These are phyloP conservation scores for Rhodophaea formosa DNA, from an alignment of 2,888 invertebrate species.

Conservation along the genomic window DNA sequence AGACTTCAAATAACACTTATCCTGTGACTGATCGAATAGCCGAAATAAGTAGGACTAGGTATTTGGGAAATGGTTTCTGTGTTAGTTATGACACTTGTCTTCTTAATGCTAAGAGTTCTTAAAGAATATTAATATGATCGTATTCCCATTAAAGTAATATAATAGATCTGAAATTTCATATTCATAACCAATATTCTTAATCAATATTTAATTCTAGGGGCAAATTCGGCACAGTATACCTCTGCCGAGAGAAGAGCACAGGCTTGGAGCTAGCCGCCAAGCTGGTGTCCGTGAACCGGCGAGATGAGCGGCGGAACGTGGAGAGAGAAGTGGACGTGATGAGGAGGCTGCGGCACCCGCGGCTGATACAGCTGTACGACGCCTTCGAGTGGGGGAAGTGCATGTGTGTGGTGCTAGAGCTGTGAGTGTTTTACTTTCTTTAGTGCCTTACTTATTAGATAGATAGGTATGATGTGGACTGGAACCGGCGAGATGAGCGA, in stretches of 20 bases:
- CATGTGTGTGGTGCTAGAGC: constrained; percentile 98
- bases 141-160: too few species aligned
- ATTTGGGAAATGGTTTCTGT: too few species aligned
- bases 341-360: constrained; percentile 95
- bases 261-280: constrained; percentile 94
- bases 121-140: too few species aligned
- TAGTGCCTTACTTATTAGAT: too few species aligned
- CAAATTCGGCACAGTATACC: constrained; percentile 98
- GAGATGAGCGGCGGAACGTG: constrained; percentile 94
- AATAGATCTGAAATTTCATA: too few species aligned
- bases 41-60: too few species aligned
- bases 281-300: constrained; percentile 91
- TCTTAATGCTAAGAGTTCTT: too few species aligned
- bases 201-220: constrained; percentile 84
- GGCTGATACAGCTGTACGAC: constrained; percentile 98
- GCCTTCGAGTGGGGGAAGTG: constrained; percentile 96
- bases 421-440: constrained; percentile 86
- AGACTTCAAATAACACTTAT: too few species aligned
- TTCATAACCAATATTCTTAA: background rate
- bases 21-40: too few species aligned
- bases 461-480: constrained; percentile 83
- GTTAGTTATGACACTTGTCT: too few species aligned
- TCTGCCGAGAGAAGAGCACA: constrained; percentile 91
- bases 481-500: constrained; percentile 91
- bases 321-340: constrained; percentile 98